Evolutionary conservation across 2,113 vertebrate genomes (phyloP).

Genomic region (Rhadina sibilatrix): DNA sequence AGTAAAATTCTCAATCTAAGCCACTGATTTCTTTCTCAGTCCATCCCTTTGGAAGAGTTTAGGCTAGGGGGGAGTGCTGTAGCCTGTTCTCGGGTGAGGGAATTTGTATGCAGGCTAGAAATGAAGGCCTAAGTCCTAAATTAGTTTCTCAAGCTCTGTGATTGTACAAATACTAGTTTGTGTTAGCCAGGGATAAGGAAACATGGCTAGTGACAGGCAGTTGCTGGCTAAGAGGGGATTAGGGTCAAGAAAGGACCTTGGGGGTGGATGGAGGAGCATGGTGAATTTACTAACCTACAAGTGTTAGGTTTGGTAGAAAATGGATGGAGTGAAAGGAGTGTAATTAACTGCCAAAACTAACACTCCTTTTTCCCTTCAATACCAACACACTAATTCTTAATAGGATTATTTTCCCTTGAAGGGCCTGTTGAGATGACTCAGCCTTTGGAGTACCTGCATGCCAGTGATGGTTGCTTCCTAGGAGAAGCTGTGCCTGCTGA

Average conservation of each 20-base stretch:
- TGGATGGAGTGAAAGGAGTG: not conserved
- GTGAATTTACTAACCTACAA: not conserved
- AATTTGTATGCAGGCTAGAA: constrained; percentile 5
- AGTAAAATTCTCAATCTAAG: not conserved
- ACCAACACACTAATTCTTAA: not conserved
- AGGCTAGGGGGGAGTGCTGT: not conserved
- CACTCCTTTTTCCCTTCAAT: not conserved
- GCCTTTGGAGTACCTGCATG: not conserved
- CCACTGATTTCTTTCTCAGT: not conserved
- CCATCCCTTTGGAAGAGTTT: not conserved
- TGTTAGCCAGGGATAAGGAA: not conserved
- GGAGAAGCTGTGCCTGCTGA: not conserved
- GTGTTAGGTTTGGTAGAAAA: not conserved
- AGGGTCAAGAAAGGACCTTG: not conserved
- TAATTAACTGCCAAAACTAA: constrained; percentile 21
- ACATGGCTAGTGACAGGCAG: not conserved
- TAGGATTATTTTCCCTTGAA: not conserved
- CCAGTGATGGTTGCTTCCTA: not conserved
- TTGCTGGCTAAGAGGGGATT: not conserved
- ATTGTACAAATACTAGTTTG: not conserved
- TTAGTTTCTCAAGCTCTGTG: not conserved
- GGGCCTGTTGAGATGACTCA: not conserved
- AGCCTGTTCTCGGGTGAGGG: not conserved
- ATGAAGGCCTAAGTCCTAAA: not conserved
- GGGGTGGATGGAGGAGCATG: not conserved